Percentiles rank a stretch among this genome's conserved stretches.
Conservation (phyloP, 2,113 vertebrate genomes). For the Bufo gargarizans region DNA sequence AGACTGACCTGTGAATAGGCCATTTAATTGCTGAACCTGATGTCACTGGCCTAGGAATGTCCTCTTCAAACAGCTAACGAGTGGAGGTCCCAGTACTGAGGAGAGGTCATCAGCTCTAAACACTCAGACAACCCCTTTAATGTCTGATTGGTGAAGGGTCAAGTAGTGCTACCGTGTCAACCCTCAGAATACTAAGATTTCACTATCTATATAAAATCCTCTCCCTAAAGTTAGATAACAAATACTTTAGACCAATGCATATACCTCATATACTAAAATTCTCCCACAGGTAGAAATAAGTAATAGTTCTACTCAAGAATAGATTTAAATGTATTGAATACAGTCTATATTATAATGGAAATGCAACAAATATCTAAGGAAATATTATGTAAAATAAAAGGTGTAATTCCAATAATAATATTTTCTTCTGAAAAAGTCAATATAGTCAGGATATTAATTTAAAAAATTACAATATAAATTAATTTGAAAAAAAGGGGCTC, state of each 20-base stretch:
- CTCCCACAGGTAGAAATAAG: neutral
- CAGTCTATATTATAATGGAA: neutral
- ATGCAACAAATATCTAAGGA: conserved; percentile 37
- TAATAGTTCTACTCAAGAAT: conserved; percentile 36
- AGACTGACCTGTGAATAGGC: too few species aligned
- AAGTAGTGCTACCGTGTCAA: too few species aligned
- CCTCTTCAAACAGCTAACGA: too few species aligned
- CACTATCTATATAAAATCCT: too few species aligned
- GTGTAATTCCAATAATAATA: neutral
- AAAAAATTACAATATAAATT: conserved; percentile 27
- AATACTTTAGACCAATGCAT: conserved; percentile 36
- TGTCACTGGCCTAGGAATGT: too few species aligned
- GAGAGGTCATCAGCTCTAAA: too few species aligned
- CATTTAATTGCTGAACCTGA: too few species aligned
- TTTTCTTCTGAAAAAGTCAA: neutral
- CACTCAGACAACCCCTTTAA: too few species aligned
- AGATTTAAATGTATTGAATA: neutral
- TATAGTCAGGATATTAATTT: conserved; percentile 19
- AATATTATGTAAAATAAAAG: neutral
- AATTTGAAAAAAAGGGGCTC: conserved; percentile 42
- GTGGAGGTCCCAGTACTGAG: too few species aligned
- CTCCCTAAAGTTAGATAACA: conserved; percentile 43
- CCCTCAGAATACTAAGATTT: too few species aligned
- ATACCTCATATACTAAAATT: conserved; percentile 9
- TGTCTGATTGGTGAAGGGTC: too few species aligned